Evolutionary conservation across 2,113 vertebrate species (phyloP), one percentile per base, ranked within the genome.

Genomic region (Phylloscopus whistleri): DNA sequence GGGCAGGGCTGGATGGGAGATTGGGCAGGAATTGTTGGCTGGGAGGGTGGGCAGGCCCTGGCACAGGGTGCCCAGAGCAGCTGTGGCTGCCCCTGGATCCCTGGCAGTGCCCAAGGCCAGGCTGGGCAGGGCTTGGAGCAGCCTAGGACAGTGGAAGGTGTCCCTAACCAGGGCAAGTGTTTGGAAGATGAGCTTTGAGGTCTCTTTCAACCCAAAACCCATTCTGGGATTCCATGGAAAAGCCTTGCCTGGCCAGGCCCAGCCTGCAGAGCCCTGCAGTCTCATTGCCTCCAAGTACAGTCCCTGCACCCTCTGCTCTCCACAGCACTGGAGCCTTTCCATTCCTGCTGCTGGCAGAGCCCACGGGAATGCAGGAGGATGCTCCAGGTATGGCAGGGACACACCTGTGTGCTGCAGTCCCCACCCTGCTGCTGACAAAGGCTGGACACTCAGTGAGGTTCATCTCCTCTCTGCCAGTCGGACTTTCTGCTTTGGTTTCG

Each of bases 71-170:
- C 17, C 51, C 59, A 89, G 68, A 81, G 76, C 11, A 89, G 77
- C 77, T 89, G 69, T 6, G 87, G 77, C 60, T 60, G 78, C 23
- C 39, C 69, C 87, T 75, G 83, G 52, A 75, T 83, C 78, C 53
- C 78, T 82, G 77, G 60, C 0, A 75, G 28, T 67, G 55, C 0
- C 48, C 26, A 7, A 43, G 72, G 49, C 31, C 43, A 30, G 64
- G 43, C 0, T 70, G 72, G 79, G 16, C 0, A 4, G 72, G 43
- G 35, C 41, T 84, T 2, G 79, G 1, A 90, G 33, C 43, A 11
- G 0, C 17, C 39, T 8, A 75, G n/a, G n/a, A 30, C 1, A 8
- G 7, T 48, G 59, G 14, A 0, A 48, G 30, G 26, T 35, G 39
- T 3, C 3, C n/a, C 30, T 91, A 33, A 14, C 6, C 12, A 3